Percentiles rank a stretch among this genome's conserved stretches.
Conservation (phyloP, 2,797 vertebrate genomes). For the Oryzias dopingdopingensis region DNA sequence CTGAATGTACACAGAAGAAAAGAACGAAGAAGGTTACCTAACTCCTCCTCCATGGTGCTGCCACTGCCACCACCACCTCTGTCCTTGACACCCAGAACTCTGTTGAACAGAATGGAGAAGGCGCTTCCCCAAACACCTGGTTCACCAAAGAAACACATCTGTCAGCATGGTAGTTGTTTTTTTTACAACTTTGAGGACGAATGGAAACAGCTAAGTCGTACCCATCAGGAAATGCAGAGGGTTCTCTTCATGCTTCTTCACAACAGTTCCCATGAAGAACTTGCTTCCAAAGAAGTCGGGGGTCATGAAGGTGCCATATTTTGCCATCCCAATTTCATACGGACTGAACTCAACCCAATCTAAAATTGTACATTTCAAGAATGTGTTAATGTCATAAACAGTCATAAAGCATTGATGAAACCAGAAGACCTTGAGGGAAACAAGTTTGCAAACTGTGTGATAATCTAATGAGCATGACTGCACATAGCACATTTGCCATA, state of each 20-base stretch:
- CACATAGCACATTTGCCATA: too few species aligned
- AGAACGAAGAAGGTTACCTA: slow-evolving; percentile 80
- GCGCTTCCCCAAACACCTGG: slow-evolving; percentile 97
- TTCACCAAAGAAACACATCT: not conserved
- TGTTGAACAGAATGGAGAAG: slow-evolving; percentile 98
- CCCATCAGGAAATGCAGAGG: slow-evolving; percentile 98
- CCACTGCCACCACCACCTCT: slow-evolving; percentile 60
- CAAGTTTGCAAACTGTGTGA: too few species aligned
- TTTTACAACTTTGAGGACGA: too few species aligned
- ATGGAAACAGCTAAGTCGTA: slow-evolving; percentile 55
- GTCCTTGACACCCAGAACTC: slow-evolving; percentile 91
- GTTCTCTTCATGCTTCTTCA: slow-evolving; percentile 92
- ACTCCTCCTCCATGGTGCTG: slow-evolving; percentile 96
- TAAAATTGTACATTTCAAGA: slow-evolving; percentile 61
- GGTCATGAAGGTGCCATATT: slow-evolving; percentile 98
- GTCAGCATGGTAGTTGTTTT: not conserved
- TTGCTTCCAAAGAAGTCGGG: slow-evolving; percentile 96
- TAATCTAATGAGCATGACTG: too few species aligned
- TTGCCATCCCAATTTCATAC: slow-evolving; percentile 98
- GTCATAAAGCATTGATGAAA: not conserved
- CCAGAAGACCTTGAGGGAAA: too few species aligned
- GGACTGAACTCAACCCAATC: slow-evolving; percentile 99
- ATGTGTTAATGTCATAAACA: not conserved
- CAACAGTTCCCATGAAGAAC: slow-evolving; percentile 96
- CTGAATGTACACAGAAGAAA: slow-evolving; percentile 2